A percentile compares a stretch with the other conserved stretches of the same genome.
These are phyloP conservation scores for Pituophis catenifer DNA, from an alignment of 2,113 vertebrate species.

Conservation along the genomic window DNA sequence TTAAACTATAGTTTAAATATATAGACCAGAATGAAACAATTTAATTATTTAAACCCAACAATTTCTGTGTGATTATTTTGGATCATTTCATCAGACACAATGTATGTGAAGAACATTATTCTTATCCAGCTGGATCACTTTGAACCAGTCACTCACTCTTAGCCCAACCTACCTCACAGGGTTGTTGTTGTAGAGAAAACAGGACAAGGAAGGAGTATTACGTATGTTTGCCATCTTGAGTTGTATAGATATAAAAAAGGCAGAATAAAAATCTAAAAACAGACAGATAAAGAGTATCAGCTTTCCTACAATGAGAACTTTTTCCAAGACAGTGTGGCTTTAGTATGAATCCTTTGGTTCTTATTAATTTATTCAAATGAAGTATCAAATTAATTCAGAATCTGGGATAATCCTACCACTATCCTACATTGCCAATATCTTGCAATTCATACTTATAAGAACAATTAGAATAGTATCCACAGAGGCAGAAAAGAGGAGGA, in stretches of 20 bases:
- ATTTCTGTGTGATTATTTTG: background rate
- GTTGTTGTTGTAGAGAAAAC: background rate
- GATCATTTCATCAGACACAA: background rate
- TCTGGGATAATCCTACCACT: background rate
- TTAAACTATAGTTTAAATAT: constrained; percentile 9
- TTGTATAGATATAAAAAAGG: background rate
- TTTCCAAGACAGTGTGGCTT: background rate
- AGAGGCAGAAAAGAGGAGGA: background rate
- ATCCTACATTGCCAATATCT: background rate
- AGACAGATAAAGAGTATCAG: background rate
- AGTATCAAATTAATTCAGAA: background rate
- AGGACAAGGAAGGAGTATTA: background rate
- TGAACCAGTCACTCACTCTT: background rate
- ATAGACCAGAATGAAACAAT: background rate
- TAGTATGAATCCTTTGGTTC: background rate
- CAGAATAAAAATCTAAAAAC: background rate
- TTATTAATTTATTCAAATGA: background rate
- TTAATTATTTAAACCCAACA: background rate
- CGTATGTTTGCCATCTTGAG: background rate
- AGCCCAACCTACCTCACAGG: background rate
- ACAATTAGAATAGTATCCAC: background rate
- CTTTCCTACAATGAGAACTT: background rate
- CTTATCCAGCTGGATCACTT: background rate
- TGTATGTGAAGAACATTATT: background rate
- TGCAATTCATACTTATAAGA: background rate